Conservation (phyloP, 2,797 vertebrate genomes). For the Corythornis leucogaster region DNA sequence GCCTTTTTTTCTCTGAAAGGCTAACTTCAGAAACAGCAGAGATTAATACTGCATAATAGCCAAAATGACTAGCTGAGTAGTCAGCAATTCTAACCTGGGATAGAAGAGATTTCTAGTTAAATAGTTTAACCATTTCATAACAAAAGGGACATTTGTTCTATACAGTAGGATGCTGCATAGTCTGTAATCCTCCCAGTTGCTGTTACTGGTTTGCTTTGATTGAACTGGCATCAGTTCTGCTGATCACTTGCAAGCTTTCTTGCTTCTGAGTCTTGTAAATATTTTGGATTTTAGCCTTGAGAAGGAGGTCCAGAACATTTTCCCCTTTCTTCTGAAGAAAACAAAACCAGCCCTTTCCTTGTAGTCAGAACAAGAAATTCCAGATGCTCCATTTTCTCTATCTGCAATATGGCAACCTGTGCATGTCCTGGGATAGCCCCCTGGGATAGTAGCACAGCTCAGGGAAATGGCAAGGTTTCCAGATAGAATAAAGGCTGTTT, state of each 20-base stretch:
- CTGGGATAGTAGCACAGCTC: not conserved
- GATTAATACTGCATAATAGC: slow-evolving; percentile 16
- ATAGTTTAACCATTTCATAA: slow-evolving; percentile 20
- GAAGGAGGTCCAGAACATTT: not conserved
- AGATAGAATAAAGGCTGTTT: not conserved
- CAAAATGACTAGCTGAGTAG: not conserved
- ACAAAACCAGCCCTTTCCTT: slow-evolving; percentile 7
- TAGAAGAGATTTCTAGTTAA: not conserved
- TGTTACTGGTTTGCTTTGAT: slow-evolving; percentile 17
- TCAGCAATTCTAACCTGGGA: not conserved
- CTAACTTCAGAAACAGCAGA: slow-evolving; percentile 35
- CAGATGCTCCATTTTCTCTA: not conserved
- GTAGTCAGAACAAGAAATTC: not conserved
- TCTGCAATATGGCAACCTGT: not conserved
- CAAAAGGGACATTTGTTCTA: not conserved
- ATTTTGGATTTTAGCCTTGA: not conserved
- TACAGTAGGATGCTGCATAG: not conserved
- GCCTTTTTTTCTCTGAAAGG: not conserved
- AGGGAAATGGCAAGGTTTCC: not conserved
- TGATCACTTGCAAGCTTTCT: slow-evolving; percentile 8
- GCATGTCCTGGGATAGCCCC: not conserved
- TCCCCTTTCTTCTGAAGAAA: not conserved
- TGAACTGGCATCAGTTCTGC: slow-evolving; percentile 6
- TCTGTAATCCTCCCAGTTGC: not conserved
- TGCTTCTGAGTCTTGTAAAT: slow-evolving; percentile 2